phyloP scores from a whole-genome alignment of 1,140 invertebrate species.

The Pachyrhynchus sulphureomaculatus region DNA sequence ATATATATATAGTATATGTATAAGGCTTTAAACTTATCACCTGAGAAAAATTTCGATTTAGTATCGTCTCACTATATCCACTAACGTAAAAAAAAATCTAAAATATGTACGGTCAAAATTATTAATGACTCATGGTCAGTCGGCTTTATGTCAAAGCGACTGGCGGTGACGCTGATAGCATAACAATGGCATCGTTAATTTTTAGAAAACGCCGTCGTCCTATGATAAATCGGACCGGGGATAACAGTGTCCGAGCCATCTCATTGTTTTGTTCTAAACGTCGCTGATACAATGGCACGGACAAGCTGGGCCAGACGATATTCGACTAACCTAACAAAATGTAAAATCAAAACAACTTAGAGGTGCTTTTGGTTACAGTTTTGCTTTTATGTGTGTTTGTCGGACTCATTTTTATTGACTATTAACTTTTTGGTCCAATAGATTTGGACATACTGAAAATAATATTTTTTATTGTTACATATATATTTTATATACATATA shows the following conservation, averaged over 20 bases:
- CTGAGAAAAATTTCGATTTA: too few relatives aligned
- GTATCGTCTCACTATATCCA: too few relatives aligned
- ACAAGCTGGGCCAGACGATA: background rate
- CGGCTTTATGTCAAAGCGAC: slow-evolving; percentile 19
- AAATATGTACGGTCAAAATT: slow-evolving; percentile 6
- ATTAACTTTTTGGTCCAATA: too few relatives aligned
- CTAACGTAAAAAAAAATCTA: too few relatives aligned
- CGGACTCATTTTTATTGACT: too few relatives aligned
- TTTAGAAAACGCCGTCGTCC: slow-evolving; percentile 19
- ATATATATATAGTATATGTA: too few relatives aligned
- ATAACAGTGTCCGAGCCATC: slow-evolving; percentile 24
- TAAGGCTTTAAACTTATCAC: too few relatives aligned
- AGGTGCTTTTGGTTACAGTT: too few relatives aligned
- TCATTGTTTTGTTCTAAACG: slow-evolving; percentile 24
- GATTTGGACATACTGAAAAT: too few relatives aligned
- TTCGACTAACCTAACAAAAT: background rate
- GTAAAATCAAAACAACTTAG: slow-evolving; percentile 3
- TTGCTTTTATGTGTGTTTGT: too few relatives aligned
- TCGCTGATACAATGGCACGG: slow-evolving; percentile 17
- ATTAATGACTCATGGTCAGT: slow-evolving; percentile 20
- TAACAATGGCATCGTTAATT: slow-evolving; percentile 28
- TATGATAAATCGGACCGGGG: slow-evolving; percentile 24
- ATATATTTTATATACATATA: too few relatives aligned
- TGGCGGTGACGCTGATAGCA: slow-evolving; percentile 26
- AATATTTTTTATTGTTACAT: too few relatives aligned